Evolutionary conservation across 2,797 vertebrate genomes (phyloP).

Genomic region (Buceros bicornis): DNA sequence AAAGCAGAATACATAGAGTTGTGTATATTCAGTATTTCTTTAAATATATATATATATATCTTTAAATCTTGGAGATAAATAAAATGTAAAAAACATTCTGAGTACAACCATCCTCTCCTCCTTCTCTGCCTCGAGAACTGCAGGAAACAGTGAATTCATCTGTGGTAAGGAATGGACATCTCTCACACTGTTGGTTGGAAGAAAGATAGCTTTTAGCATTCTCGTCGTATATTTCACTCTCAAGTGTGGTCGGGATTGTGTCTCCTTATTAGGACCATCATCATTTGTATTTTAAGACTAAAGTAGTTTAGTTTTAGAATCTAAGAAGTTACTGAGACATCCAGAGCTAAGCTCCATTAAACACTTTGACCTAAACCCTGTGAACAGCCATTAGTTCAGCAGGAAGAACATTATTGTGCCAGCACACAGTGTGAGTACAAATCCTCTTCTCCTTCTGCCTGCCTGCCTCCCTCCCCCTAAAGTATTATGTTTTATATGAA

Average conservation of each 20-base stretch:
- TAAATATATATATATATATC: not conserved
- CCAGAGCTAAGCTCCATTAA: slow-evolving; percentile 71
- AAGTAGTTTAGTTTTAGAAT: slow-evolving; percentile 58
- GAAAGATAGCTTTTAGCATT: not conserved
- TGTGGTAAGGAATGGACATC: accelerated
- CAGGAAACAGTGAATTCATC: not conserved
- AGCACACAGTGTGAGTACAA: slow-evolving; percentile 67
- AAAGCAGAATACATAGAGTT: not conserved
- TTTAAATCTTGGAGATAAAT: not conserved
- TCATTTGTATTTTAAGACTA: slow-evolving; percentile 62
- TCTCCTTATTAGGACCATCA: slow-evolving; percentile 42
- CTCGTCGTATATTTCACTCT: slow-evolving; percentile 1
- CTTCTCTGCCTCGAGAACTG: not conserved
- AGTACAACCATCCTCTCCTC: not conserved
- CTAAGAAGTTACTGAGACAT: slow-evolving; percentile 65
- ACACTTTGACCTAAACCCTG: slow-evolving; percentile 67
- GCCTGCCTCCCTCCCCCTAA: not conserved
- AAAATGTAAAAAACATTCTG: not conserved
- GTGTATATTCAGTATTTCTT: not conserved
- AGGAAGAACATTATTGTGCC: slow-evolving; percentile 63
- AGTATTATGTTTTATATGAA: slow-evolving; percentile 50
- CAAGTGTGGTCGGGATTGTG: not conserved
- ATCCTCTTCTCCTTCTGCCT: slow-evolving; percentile 48
- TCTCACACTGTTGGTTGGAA: not conserved
- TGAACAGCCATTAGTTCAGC: slow-evolving; percentile 66